Conservation (phyloP, 2,888 invertebrate genomes). For the Chrysomela aeneicollis region DNA sequence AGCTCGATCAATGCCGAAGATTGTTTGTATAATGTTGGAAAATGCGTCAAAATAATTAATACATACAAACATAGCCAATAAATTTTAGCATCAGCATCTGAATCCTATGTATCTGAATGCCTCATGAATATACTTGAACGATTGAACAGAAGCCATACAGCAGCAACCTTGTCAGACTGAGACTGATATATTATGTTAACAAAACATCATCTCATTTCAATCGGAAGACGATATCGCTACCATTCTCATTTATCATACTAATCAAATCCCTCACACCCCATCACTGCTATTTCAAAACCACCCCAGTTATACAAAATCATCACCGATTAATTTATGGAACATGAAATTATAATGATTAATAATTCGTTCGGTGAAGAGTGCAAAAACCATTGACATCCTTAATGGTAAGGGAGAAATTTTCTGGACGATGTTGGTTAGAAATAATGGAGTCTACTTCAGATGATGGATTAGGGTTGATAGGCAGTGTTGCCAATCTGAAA, state of each 20-base stretch:
- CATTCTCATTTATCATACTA: conserved; percentile 1
- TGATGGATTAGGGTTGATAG: neutral
- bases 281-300: neutral
- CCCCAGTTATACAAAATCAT: neutral
- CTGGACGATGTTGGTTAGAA: neutral
- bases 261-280: neutral
- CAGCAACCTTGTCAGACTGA: neutral
- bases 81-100: no score
- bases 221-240: neutral
- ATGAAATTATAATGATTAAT: conserved; percentile 22
- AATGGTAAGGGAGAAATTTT: neutral
- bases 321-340: conserved; percentile 9
- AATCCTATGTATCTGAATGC: no score
- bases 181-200: neutral
- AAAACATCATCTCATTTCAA: neutral
- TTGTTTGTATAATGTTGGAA: no score
- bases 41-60: no score
- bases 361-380: neutral
- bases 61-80: no score
- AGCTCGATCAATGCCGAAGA: no score
- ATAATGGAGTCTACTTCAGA: neutral
- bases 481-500: no score
- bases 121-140: no score
- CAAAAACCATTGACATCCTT: neutral
- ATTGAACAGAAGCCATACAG: no score